Conservation (phyloP, 2,113 vertebrate species). For the Diglossa brunneiventris region DNA sequence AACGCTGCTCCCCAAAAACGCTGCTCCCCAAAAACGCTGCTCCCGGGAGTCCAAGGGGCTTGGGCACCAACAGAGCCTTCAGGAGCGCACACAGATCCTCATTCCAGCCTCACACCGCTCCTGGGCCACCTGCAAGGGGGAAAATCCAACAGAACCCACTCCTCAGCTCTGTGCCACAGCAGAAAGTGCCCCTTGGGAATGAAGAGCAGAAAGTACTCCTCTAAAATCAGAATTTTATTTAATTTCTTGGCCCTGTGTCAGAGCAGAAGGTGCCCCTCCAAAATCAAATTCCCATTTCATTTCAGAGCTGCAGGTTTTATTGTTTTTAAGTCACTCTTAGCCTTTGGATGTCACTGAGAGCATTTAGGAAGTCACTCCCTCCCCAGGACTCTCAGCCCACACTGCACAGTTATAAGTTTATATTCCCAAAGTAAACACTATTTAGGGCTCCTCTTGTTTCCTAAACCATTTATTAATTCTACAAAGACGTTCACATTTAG, state of each 20-base stretch:
- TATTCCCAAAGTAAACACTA: background rate
- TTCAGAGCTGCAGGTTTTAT: background rate
- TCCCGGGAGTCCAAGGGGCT: rapidly evolving
- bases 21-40: background rate
- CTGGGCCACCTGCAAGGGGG: background rate
- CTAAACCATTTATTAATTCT: background rate
- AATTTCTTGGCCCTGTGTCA: background rate
- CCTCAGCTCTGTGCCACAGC: background rate
- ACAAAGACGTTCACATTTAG: background rate
- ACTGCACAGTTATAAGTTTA: conserved; percentile 2
- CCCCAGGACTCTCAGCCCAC: background rate
- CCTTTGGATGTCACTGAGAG: background rate
- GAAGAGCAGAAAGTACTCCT: background rate
- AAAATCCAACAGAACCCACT: background rate
- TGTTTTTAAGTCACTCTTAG: background rate
- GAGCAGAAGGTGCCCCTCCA: background rate
- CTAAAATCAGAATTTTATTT: background rate
- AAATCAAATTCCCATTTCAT: background rate
- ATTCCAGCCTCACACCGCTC: background rate
- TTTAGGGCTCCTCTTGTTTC: background rate
- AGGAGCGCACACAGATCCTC: background rate
- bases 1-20: background rate
- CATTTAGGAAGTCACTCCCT: background rate
- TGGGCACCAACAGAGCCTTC: background rate
- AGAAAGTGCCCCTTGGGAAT: background rate